These are phyloP conservation scores for Machimus rusticus DNA, from an alignment of 2,888 invertebrate genomes.

Conservation along the genomic window DNA sequence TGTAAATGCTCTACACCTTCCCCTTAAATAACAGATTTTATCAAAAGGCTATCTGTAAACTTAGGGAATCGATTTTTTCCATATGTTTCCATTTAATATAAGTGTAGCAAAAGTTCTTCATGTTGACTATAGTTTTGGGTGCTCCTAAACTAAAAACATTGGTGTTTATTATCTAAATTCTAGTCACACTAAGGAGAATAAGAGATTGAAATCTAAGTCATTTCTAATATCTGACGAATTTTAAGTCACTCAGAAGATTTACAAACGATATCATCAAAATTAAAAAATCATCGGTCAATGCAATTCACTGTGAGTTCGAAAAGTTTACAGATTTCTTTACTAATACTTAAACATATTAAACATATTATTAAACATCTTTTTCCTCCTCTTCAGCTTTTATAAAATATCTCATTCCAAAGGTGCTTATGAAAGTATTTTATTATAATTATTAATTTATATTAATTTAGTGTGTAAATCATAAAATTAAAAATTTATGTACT, in stretches of 20 bases:
- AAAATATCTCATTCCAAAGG: neutral
- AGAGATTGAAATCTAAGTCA: neutral
- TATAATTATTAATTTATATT: too few species aligned
- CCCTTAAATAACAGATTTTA: neutral
- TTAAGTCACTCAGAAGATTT: neutral
- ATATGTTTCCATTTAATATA: neutral
- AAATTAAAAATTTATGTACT: neutral
- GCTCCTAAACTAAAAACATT: neutral
- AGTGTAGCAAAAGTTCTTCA: neutral
- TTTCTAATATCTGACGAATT: neutral
- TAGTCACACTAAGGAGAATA: neutral
- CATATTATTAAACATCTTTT: neutral
- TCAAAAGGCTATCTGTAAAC: neutral
- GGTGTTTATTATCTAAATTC: neutral
- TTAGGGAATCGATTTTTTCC: neutral
- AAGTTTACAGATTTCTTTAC: too few species aligned
- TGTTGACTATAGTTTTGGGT: neutral
- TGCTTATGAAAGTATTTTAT: neutral
- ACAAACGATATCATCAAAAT: too few species aligned
- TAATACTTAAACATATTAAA: too few species aligned
- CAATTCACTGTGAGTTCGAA: too few species aligned
- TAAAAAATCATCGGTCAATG: too few species aligned
- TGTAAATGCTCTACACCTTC: neutral
- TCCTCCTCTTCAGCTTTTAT: neutral
- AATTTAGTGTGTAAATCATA: neutral